Conservation (phyloP, 2,797 vertebrate genomes). For the Neomorphus geoffroyi region DNA sequence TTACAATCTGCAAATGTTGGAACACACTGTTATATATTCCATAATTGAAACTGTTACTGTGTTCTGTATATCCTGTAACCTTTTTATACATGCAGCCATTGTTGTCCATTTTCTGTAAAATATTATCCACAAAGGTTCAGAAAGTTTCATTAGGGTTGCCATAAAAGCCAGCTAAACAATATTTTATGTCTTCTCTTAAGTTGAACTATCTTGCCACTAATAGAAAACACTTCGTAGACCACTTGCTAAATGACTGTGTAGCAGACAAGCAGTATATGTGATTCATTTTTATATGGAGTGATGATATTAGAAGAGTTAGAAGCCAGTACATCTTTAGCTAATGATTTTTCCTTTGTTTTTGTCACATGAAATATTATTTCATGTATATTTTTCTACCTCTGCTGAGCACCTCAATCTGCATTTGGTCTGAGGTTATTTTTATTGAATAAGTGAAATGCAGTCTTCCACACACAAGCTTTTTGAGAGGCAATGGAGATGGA, state of each 20-base stretch:
- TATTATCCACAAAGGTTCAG: neutral
- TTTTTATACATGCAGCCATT: neutral
- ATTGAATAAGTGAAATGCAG: neutral
- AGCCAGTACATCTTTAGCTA: neutral
- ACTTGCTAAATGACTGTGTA: neutral
- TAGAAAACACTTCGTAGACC: conserved; percentile 19
- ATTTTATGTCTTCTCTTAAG: conserved; percentile 24
- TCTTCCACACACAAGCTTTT: neutral
- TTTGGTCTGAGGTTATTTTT: neutral
- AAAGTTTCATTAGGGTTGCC: conserved; percentile 33
- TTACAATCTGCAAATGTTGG: neutral
- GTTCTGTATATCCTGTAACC: neutral
- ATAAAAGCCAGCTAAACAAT: conserved; percentile 24
- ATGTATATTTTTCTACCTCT: neutral
- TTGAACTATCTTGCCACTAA: conserved; percentile 18
- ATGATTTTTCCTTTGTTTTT: conserved; percentile 15
- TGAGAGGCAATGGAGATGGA: neutral
- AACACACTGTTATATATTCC: neutral
- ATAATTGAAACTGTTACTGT: neutral
- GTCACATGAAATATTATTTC: neutral
- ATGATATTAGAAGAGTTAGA: neutral
- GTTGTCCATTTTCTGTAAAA: neutral
- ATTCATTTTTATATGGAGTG: neutral
- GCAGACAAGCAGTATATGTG: neutral
- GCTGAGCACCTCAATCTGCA: neutral